These are phyloP conservation scores for Acleris literana DNA, from an alignment of 2,888 invertebrate genomes.

Conservation along the genomic window DNA sequence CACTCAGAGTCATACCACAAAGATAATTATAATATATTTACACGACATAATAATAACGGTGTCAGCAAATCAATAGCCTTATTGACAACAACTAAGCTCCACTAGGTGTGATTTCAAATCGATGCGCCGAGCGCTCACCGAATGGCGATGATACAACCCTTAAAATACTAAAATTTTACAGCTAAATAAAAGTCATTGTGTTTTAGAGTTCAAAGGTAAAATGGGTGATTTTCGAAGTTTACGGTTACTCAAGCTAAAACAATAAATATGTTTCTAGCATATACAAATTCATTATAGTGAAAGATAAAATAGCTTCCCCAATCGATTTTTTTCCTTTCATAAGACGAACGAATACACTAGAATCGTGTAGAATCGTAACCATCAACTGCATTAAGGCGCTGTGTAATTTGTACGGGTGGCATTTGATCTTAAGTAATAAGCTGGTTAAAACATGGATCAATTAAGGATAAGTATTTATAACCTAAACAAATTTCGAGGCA, in stretches of 20 bases:
- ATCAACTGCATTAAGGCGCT: constrained; percentile 3
- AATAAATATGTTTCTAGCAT: constrained; percentile 35
- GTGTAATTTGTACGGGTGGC: no score
- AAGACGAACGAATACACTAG: constrained; percentile 6
- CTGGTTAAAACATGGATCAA: no score
- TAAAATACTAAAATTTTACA: constrained; percentile 78
- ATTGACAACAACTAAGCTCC: constrained; percentile 80
- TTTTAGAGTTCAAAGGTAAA: constrained; percentile 30
- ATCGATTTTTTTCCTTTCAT: constrained; percentile 12
- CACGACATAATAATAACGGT: constrained; percentile 75
- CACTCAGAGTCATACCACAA: constrained; percentile 75
- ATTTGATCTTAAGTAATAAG: no score
- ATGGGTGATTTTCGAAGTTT: constrained; percentile 25
- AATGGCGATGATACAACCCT: constrained; percentile 59
- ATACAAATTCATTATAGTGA: constrained; percentile 29
- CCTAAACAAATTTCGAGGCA: no score
- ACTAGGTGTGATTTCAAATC: constrained; percentile 81
- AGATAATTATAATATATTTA: constrained; percentile 81
- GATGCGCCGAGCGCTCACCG: constrained; percentile 62
- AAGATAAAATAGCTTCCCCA: constrained; percentile 22
- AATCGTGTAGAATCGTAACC: constrained; percentile 3
- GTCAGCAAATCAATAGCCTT: constrained; percentile 80
- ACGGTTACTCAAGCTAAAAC: no score
- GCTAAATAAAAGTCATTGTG: constrained; percentile 56
- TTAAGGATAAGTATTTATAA: no score